These are phyloP conservation scores for Tinea semifulvella DNA, from an alignment of 2,888 invertebrate species.

Conservation along the genomic window DNA sequence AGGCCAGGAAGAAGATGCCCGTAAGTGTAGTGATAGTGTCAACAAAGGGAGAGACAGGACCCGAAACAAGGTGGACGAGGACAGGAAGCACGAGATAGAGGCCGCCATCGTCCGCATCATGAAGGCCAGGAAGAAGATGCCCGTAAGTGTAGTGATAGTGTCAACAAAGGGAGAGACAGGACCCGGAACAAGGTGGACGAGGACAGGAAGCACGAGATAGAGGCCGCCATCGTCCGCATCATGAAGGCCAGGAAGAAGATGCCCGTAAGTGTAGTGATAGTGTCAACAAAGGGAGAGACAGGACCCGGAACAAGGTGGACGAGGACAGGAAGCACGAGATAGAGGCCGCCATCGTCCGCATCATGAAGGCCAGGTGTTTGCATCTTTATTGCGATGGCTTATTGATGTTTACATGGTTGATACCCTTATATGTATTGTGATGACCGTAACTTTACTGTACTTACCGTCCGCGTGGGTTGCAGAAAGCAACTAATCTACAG, in stretches of 20 bases:
- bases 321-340: constrained; percentile 99
- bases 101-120: constrained; percentile 99
- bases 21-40: no score
- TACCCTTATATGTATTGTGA: no score
- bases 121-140: constrained; percentile 96
- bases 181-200: constrained; percentile 98
- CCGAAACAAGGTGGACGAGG: constrained; percentile 97
- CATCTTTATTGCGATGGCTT: no score
- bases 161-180: no score
- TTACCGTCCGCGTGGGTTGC: no score
- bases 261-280: constrained; percentile 75
- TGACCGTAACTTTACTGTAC: no score
- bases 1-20: constrained; percentile 93
- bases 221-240: constrained; percentile 98
- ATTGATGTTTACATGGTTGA: no score
- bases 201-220: constrained; percentile 99
- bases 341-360: constrained; percentile 98
- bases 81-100: constrained; percentile 99
- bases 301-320: constrained; percentile 96
- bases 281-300: no score
- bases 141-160: constrained; percentile 72
- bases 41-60: no score
- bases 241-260: constrained; percentile 98
- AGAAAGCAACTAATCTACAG: no score
- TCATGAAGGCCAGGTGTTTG: constrained; percentile 99